Percentiles rank a stretch among this genome's conserved stretches.
phyloP scores from a whole-genome alignment of 2,797 vertebrate genomes.

The Pangasius krempfi region DNA sequence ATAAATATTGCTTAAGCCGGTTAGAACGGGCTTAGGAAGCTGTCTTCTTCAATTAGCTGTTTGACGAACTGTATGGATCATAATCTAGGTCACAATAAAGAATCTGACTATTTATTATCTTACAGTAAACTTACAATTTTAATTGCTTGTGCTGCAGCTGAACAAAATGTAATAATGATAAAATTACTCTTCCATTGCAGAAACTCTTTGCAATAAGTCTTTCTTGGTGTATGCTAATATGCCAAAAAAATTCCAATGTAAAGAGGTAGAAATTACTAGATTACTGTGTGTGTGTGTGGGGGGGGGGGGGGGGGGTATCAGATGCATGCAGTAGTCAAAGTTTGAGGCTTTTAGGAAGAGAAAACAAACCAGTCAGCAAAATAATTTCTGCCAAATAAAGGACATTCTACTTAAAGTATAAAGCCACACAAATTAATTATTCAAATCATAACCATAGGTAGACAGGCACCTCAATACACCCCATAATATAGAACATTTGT shows the following conservation, averaged over 20 bases:
- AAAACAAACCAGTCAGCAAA: neutral
- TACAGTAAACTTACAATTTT: too few species aligned
- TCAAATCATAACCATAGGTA: neutral
- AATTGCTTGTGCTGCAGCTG: too few species aligned
- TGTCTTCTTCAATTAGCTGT: constrained; percentile 46
- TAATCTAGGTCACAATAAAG: constrained; percentile 5
- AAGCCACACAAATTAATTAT: neutral
- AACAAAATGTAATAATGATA: too few species aligned
- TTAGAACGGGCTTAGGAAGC: constrained; percentile 47
- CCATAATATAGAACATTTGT: neutral
- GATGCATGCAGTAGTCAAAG: neutral
- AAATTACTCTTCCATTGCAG: too few species aligned
- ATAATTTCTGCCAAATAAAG: neutral
- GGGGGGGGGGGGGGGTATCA: too few species aligned
- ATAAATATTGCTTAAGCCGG: constrained; percentile 53
- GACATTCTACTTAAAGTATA: neutral
- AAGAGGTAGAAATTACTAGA: neutral
- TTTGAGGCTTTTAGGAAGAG: neutral
- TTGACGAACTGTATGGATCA: constrained; percentile 23
- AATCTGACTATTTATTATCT: too few species aligned
- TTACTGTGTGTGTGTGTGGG: too few species aligned
- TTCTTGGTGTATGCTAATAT: neutral
- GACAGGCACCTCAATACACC: neutral
- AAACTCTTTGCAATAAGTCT: too few species aligned
- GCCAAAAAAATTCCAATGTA: neutral